Conservation (phyloP, 2,797 vertebrate genomes). For the Gymnothorax reevesii region DNA sequence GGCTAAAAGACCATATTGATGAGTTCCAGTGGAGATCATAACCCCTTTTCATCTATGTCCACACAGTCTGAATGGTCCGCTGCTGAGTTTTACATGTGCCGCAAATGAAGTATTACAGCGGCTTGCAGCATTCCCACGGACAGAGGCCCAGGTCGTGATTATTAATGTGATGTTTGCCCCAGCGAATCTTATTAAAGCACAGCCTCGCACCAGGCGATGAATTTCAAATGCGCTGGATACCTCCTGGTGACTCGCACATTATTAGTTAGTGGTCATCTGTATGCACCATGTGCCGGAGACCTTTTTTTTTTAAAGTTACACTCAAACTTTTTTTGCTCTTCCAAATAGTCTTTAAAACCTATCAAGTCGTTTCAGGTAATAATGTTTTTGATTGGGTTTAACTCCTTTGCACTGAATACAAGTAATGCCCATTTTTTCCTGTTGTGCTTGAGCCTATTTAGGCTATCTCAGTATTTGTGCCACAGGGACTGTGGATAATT, state of each 20-base stretch:
- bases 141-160: slow-evolving; percentile 9
- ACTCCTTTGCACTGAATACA: no score
- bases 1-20: neutral
- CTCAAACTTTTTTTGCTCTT: slow-evolving; percentile 19
- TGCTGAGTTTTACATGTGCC: neutral
- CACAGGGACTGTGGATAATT: no score
- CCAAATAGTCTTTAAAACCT: neutral
- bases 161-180: slow-evolving; percentile 12
- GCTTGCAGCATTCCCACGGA: neutral
- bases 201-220: neutral
- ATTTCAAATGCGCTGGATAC: slow-evolving; percentile 15
- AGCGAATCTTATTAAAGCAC: slow-evolving; percentile 30
- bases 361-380: neutral
- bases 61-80: neutral
- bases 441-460: no score
- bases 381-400: neutral
- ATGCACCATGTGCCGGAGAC: slow-evolving; percentile 31
- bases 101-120: neutral
- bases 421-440: no score
- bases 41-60: neutral
- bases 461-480: no score
- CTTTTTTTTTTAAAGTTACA: slow-evolving; percentile 25
- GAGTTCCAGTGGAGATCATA: neutral
- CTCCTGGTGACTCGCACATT: slow-evolving; percentile 35
- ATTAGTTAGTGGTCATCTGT: slow-evolving; percentile 43